These are phyloP conservation scores for Pedetes capensis DNA, from an alignment of 2,113 vertebrate genomes.

Conservation along the genomic window DNA sequence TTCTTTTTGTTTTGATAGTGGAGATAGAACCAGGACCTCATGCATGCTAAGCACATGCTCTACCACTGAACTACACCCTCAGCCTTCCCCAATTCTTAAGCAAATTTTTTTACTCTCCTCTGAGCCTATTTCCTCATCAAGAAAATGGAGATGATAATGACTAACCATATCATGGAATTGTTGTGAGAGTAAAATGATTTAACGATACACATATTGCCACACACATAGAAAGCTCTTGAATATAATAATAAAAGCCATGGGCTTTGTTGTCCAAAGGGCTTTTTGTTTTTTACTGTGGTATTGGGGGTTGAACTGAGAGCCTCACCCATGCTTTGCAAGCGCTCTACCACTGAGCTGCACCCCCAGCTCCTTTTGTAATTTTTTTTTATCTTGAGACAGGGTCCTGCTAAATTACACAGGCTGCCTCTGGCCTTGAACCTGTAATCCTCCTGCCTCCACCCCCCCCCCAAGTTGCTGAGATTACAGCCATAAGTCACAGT, in stretches of 20 bases:
- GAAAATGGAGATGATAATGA: not conserved
- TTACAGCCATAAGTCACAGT: too few species aligned
- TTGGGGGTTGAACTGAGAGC: too few species aligned
- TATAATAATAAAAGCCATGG: not conserved
- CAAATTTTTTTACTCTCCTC: conserved; percentile 9
- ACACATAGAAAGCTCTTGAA: not conserved
- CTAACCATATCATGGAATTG: not conserved
- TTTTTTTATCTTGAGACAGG: too few species aligned
- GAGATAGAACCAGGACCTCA: not conserved
- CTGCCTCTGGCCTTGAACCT: too few species aligned
- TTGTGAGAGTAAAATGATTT: conserved; percentile 20
- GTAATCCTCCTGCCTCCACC: too few species aligned
- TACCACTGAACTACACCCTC: not conserved
- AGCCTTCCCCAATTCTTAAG: not conserved
- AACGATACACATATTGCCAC: not conserved
- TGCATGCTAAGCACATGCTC: not conserved
- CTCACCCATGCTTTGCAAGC: too few species aligned
- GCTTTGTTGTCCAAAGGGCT: too few species aligned
- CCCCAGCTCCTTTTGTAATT: too few species aligned
- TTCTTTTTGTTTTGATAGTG: not conserved
- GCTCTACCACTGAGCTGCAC: too few species aligned
- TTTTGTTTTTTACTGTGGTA: too few species aligned
- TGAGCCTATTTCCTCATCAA: not conserved
- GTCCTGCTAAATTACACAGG: too few species aligned
- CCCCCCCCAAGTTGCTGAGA: too few species aligned